These are phyloP conservation scores for Chiloscyllium punctatum DNA, from an alignment of 2,797 vertebrate genomes.

Conservation along the genomic window DNA sequence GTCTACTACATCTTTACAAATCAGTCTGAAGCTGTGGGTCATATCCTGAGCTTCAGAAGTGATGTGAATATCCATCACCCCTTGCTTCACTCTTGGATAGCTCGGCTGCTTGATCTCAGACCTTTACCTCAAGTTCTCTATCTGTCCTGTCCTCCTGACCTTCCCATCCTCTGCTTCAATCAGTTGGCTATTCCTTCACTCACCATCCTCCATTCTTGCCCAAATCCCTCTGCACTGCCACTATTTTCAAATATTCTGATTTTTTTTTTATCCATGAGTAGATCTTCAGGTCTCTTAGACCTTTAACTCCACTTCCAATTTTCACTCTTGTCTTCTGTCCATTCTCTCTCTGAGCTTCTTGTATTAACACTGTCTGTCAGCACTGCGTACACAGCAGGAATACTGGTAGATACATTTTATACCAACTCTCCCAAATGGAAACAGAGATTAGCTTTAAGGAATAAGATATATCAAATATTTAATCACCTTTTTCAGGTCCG, in stretches of 20 bases:
- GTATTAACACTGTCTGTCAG: neutral
- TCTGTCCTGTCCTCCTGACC: neutral
- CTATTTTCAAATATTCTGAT: neutral
- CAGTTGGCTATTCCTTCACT: neutral
- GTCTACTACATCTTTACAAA: too few species aligned
- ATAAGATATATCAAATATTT: neutral
- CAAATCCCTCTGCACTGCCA: neutral
- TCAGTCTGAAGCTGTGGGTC: too few species aligned
- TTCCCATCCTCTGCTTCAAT: neutral
- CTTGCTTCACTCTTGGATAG: neutral
- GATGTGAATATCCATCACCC: too few species aligned
- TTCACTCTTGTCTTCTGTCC: neutral
- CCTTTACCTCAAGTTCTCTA: neutral
- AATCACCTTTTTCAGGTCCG: constrained; percentile 57
- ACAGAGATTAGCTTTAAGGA: neutral
- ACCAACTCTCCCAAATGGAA: neutral
- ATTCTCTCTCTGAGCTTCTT: neutral
- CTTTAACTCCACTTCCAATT: neutral
- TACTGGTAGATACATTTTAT: neutral
- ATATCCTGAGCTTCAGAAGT: neutral
- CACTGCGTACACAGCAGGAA: neutral
- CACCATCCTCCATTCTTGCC: neutral
- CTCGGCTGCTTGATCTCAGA: neutral
- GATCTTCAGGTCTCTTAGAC: neutral
- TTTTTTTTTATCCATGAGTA: neutral